Conservation (phyloP, 2,113 vertebrate species). For the Strix uralensis region DNA sequence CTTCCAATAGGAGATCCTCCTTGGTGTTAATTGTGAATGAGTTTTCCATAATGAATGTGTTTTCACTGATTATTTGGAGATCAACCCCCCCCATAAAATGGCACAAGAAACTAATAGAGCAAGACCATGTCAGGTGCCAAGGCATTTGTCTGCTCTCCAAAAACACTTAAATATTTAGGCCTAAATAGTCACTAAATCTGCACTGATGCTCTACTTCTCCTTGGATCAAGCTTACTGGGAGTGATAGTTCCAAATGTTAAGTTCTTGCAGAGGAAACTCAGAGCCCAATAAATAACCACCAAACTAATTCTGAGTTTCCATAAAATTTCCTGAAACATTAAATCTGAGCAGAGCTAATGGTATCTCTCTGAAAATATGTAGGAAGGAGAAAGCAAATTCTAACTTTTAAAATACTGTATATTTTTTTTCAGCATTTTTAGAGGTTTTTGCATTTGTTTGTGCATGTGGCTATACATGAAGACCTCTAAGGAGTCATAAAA, state of each 20-base stretch:
- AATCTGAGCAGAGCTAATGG: neutral
- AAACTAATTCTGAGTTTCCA: neutral
- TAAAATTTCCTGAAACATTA: neutral
- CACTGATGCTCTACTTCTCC: neutral
- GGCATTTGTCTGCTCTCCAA: neutral
- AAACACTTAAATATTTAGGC: neutral
- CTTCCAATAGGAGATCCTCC: neutral
- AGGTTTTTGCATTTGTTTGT: neutral
- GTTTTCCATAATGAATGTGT: neutral
- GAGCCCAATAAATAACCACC: neutral
- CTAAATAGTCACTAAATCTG: neutral
- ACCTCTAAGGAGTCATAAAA: neutral
- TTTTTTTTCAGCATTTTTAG: neutral
- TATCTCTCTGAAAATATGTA: neutral
- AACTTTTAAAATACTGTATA: neutral
- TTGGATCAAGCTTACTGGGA: neutral
- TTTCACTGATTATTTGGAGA: neutral
- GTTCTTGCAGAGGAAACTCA: neutral
- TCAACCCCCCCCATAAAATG: neutral
- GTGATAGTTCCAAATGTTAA: neutral
- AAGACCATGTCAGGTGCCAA: neutral
- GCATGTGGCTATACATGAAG: neutral
- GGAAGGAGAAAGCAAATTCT: neutral
- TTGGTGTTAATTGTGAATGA: neutral
- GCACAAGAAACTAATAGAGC: neutral